Evolutionary conservation across 1,140 invertebrate genomes (phyloP), one percentile per base, ranked within the genome.

Genomic region (Ceratoteleas bidentatus): DNA sequence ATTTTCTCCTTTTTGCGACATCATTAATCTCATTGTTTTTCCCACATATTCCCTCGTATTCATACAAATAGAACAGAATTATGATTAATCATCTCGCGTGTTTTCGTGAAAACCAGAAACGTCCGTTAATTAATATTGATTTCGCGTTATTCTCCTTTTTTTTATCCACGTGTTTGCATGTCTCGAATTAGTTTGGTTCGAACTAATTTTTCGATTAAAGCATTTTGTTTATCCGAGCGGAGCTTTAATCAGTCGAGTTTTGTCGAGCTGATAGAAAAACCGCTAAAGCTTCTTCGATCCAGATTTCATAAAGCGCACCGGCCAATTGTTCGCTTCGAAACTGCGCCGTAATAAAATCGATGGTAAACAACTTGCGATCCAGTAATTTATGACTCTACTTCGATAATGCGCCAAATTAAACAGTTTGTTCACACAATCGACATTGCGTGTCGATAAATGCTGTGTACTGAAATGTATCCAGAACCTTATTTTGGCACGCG

Each of bases 361-460:
- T 56, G 36, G 13, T 56, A 36, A 58, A 43, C 10, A 58, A 24
- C 9, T 6, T 16, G 56, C 2, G n/a, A 58, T 16, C 14, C 3
- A n/a, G 14, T 43, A 43, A 58, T 58, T 58, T 58, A 43, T 58
- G 15, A 58, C 36, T 33, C 40, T 58, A 58, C 24, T 43, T 16
- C 16, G 16, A 24, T 16, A 13, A 13, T 7, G 40, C 8, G 11
- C 43, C n/a, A 60, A 36, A n/a, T 50, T 49, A 64, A 62, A 45
- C 33, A 64, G 33, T 64, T 64, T 64, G 47, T 52, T 64, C 60
- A 14, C 50, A 65, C 38, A 53, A 65, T 53, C 38, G 24, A 65
- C 62, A 54, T 65, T 38, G 62, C 62, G 62, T 65, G 62, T 43
- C 36, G 50, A 54, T 65, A 65, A 65, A 54, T 9, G 13, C 43